Percentiles rank a stretch among this genome's conserved stretches.
These are phyloP conservation scores for Andrena minutula DNA, from an alignment of 2,888 invertebrate genomes.

Conservation along the genomic window DNA sequence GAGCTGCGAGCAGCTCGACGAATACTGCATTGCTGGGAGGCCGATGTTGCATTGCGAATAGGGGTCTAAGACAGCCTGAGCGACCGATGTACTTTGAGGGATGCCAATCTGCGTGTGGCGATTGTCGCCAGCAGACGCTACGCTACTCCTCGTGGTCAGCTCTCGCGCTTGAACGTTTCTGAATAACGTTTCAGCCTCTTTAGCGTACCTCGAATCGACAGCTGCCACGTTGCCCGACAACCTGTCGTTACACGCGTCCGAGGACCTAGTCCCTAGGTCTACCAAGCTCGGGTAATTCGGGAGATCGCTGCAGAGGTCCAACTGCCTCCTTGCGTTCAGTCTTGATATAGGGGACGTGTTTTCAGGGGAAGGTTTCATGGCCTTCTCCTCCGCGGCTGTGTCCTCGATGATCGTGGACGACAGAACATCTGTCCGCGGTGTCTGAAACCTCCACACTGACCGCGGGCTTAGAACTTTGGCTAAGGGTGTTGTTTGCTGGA, in stretches of 20 bases:
- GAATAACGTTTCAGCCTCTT: background rate
- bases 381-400: constrained; percentile 91
- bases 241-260: constrained; percentile 8
- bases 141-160: background rate
- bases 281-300: constrained; percentile 5
- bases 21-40: constrained; percentile 28
- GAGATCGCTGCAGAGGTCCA: constrained; percentile 70
- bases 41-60: background rate
- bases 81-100: background rate
- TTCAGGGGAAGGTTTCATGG: constrained; percentile 83
- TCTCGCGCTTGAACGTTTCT: constrained; percentile 13
- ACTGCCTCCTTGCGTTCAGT: constrained; percentile 72
- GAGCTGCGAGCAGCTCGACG: constrained; percentile 30
- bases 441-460: constrained; percentile 91
- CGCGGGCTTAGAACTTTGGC: constrained; percentile 89
- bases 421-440: constrained; percentile 92
- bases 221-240: background rate
- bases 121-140: background rate
- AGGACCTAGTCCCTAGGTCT: background rate
- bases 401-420: constrained; percentile 95
- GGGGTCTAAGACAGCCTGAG: constrained; percentile 3
- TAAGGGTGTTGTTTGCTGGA: constrained; percentile 72
- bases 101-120: background rate
- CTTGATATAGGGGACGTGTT: constrained; percentile 72
- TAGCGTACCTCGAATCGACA: background rate